phyloP scores from a whole-genome alignment of 2,888 invertebrate genomes.

The Euplagia quadripunctaria region DNA sequence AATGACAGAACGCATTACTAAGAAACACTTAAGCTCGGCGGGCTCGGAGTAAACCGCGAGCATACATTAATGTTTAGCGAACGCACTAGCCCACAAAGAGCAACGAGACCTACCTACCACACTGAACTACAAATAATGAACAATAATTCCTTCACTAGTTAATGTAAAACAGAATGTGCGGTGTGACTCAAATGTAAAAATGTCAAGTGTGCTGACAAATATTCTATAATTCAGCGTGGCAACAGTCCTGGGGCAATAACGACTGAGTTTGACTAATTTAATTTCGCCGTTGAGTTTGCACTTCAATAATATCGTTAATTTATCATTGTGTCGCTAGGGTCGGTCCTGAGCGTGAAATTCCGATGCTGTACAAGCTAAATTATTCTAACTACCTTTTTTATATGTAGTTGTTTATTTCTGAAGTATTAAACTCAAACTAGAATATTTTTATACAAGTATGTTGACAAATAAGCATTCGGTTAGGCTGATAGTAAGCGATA shows the following conservation, averaged over 20 bases:
- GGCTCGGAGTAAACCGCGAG: constrained; percentile 71
- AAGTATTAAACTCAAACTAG: neutral
- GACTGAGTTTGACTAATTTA: constrained; percentile 71
- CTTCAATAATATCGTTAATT: constrained; percentile 80
- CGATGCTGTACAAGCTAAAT: constrained; percentile 24
- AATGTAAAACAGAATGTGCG: constrained; percentile 63
- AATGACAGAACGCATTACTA: constrained; percentile 58
- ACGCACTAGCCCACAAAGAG: constrained; percentile 74
- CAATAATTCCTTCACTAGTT: constrained; percentile 76
- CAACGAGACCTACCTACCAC: constrained; percentile 54
- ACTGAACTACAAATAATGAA: constrained; percentile 75
- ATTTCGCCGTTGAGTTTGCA: constrained; percentile 63
- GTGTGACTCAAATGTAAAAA: constrained; percentile 50
- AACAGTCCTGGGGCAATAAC: constrained; percentile 43
- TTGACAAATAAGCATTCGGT: neutral
- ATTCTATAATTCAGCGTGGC: constrained; percentile 64
- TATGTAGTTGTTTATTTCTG: neutral
- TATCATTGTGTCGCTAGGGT: constrained; percentile 69
- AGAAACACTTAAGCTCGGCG: constrained; percentile 69
- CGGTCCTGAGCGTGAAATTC: constrained; percentile 26
- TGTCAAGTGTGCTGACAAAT: constrained; percentile 64
- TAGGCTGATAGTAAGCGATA: neutral
- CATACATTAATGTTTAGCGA: constrained; percentile 75
- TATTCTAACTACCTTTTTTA: neutral
- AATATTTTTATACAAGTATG: neutral